Evolutionary conservation across 2,888 invertebrate genomes (phyloP), one percentile per base, ranked within the genome.

Genomic region (Stenolophus ochropezus): DNA sequence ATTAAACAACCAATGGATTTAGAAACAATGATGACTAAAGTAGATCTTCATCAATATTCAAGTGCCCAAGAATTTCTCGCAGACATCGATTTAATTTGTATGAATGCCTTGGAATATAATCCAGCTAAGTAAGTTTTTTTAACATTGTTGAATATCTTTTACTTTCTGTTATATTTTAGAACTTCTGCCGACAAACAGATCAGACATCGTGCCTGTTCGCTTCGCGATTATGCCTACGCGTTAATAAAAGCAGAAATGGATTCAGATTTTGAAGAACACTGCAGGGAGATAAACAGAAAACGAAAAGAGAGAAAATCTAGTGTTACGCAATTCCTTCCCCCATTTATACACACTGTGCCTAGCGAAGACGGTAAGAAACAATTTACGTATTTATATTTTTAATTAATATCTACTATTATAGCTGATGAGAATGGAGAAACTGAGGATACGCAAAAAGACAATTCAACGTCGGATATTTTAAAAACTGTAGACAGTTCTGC

Each of bases 21-120:
- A 80, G 96, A 96, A 87, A 95, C 96, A 0, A 97, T 97, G 95
- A 96, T 97, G 96, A 94, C 94, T 0, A 97, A 97, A 90, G 96
- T 97, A 75, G 97, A 97, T 88, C 92, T 94, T 89, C 96, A 96
- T 88, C 92, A 93, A 84, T 97, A 97, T 89, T 92, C 94, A 86
- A 95, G 95, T 87, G 96, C 96, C 65, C 93, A 94, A 87, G 95
- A 96, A 87, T 97, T 97, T 88, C 90, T 97, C 3, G 92, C 92
- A 83, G 97, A 97, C 87, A 93, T 97, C 83, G 94, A 96, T 87
- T 92, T 96, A 56, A 96, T 97, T 85, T 94, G 95, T 86, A 92
- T 93, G 49, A 97, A 97, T 90, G 97, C 97, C 0, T 90, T 97
- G 83, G 96, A 96, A 87, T 97, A 97, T 88, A 97, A 97, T 88